These are phyloP conservation scores for Chanos chanos DNA, from an alignment of 2,797 vertebrate species.

Conservation along the genomic window DNA sequence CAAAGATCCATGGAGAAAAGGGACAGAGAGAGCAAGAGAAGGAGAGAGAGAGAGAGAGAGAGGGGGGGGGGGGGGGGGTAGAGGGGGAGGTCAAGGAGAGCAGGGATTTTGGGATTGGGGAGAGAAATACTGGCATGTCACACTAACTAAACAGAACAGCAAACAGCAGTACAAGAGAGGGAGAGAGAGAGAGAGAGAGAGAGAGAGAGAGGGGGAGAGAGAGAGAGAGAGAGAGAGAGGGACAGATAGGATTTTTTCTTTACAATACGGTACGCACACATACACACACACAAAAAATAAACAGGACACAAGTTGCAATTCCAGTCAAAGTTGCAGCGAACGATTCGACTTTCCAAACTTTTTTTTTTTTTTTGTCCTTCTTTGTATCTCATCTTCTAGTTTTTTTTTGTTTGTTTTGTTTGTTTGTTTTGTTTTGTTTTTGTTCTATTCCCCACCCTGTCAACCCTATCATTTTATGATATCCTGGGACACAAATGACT, in stretches of 20 bases:
- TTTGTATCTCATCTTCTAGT: constrained; percentile 9
- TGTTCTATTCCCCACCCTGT: no score
- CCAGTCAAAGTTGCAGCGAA: constrained; percentile 69
- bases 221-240: constrained; percentile 43
- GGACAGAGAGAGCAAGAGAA: constrained; percentile 29
- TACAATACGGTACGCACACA: constrained; percentile 81
- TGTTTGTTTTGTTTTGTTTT: no score
- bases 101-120: constrained; percentile 7
- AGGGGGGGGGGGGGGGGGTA: constrained; percentile 13
- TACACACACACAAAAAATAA: constrained; percentile 79
- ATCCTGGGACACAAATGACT: no score
- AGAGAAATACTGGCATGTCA: constrained; percentile 53
- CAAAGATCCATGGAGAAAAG: constrained; percentile 77
- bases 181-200: constrained; percentile 10
- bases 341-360: constrained; percentile 9
- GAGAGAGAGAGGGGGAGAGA: constrained; percentile 23
- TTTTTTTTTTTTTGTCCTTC: constrained; percentile 17
- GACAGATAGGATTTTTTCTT: constrained; percentile 58
- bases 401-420: constrained; percentile 12
- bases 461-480: no score
- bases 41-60: constrained; percentile 28
- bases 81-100: constrained; percentile 49
- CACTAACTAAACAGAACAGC: constrained; percentile 64
- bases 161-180: constrained; percentile 45
- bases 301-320: constrained; percentile 80